Base-by-base conservation (phyloP, 1,140 invertebrate species). In the Hydropsyche tenuis region DNA sequence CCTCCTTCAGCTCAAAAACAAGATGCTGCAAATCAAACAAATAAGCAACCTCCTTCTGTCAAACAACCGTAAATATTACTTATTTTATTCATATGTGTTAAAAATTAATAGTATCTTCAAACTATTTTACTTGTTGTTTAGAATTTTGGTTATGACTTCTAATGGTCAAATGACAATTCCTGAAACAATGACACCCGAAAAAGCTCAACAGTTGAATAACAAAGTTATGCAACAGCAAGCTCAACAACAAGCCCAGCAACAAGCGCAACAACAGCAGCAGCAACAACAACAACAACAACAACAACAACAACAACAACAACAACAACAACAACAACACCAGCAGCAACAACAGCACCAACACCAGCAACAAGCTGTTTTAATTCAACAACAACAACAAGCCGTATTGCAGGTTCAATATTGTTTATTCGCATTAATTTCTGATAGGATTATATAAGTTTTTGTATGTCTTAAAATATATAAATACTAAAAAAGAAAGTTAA, bases 11-110 rank as follows among this genome's bases (percentile, higher is more conserved):
- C 77, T 73, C 80, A 82, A 56, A 91, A 91, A 82, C 88, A 90
- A 45, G 90, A 91, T 82, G 90, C 90, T 18, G 89, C 89, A 16
- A 92, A 91, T 81, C 90, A 92, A 81, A 91, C 88, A 18, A 89
- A 88, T 81, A 84, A 85, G 65, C 84, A 79, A 75, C 75, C 79
- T 65, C 79, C 79, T 75, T 78, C 81, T 73, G 80, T 81, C 77
- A 79, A 80, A 76, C 81, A 80, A 77, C 85, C 84, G 73, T 56
- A 60, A 37, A 46, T 42, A 18, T 7, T 22, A 62, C 9, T 62
- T 25, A 5, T 62, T 62, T 25, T 20, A 4, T 62, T 22, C 56
- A 4, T n/a, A n/a, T n/a, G n/a, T n/a, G n/a, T 4, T n/a, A 48
- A n/a, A 48, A 6, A n/a, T 60, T 1, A 9, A 22, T 23, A 25